Base-by-base conservation (phyloP, 2,888 invertebrate species). In the Drosophila helvetica region DNA sequence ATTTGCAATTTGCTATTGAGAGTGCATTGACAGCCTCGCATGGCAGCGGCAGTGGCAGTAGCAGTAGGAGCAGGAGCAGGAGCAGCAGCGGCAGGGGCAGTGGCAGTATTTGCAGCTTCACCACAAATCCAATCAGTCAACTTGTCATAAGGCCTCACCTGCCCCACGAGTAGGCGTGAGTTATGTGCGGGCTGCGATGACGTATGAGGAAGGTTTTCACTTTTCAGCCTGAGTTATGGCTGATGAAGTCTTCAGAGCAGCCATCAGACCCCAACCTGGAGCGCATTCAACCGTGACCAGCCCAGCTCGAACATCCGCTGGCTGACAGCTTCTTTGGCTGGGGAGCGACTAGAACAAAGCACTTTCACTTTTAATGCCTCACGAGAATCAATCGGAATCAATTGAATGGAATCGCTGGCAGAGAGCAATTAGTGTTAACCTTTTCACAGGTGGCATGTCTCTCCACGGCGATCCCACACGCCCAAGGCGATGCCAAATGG, bases 401-500 rank as follows among this genome's bases (percentile, higher is more conserved):
- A 67, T 66, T 60, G 67, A 25, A 33, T 10, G 48, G 68, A 75
- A 56, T 58, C 51, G 58, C 58, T 66, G 25, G 60, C 50, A 27
- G 19, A 38, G 59, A 1, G 53, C 77, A 77, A 81, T 84, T 80
- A 80, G 62, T 15, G 74, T 52, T 88, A 75, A 84, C 79, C 85
- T 80, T 80, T 80, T 80, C 73, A 70, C 73, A 72, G 72, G 60
- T 69, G 72, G 10, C 4, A 5, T 15, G 38, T 38, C 38, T 55
- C 60, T 64, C 22, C 6, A 43, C 10, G 18, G 19, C 27, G 43
- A 1, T 42, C 77, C 74, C 74, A 57, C 86, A 80, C 77, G 72
- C 82, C 86, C 88, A 82, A 79, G 82, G 76, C 67, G 63, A 69
- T 63, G 72, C 69, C 54, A 74, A 82, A 79, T 79, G 79, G 65